Conservation (phyloP, 1,140 invertebrate genomes). For the Scaptomyza graminum region DNA sequence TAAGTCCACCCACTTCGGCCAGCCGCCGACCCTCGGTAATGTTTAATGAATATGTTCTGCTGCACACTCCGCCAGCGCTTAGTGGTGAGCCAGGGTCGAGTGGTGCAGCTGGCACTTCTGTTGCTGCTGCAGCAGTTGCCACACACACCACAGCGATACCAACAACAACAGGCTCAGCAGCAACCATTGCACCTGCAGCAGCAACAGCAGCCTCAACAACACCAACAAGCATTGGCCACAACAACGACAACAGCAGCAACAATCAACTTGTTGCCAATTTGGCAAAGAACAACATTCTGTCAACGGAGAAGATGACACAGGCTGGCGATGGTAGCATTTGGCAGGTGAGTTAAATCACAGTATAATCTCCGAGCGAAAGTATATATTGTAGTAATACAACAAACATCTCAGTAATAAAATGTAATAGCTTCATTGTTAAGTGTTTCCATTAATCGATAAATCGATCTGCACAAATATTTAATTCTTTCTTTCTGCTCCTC, state of each 20-base stretch:
- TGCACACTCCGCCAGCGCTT: slow-evolving; percentile 87
- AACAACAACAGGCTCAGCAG: slow-evolving; percentile 29
- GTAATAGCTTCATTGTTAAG: no score
- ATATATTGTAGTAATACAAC: no score
- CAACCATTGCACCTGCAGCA: not conserved
- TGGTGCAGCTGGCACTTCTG: slow-evolving; percentile 20
- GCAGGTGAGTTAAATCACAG: slow-evolving; percentile 82
- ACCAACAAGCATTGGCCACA: slow-evolving; percentile 24
- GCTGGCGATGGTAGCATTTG: slow-evolving; percentile 90
- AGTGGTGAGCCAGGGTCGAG: slow-evolving; percentile 52
- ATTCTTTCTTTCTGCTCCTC: no score
- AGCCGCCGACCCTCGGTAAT: slow-evolving; percentile 92
- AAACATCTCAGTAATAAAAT: no score
- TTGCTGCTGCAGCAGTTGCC: slow-evolving; percentile 26
- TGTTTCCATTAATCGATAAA: no score
- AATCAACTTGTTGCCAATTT: not conserved
- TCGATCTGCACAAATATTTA: no score
- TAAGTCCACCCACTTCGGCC: slow-evolving; percentile 87
- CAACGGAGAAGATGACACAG: slow-evolving; percentile 94
- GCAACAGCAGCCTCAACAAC: slow-evolving; percentile 19
- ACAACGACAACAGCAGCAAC: not conserved
- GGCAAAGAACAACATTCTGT: slow-evolving; percentile 89
- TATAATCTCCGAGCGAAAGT: not conserved
- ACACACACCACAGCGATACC: slow-evolving; percentile 21
- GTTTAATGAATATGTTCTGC: slow-evolving; percentile 93